A percentile compares a stretch with the other conserved stretches of the same genome.
phyloP scores from a whole-genome alignment of 1,140 invertebrate genomes.

The Hyposmocoma kahamanoa region DNA sequence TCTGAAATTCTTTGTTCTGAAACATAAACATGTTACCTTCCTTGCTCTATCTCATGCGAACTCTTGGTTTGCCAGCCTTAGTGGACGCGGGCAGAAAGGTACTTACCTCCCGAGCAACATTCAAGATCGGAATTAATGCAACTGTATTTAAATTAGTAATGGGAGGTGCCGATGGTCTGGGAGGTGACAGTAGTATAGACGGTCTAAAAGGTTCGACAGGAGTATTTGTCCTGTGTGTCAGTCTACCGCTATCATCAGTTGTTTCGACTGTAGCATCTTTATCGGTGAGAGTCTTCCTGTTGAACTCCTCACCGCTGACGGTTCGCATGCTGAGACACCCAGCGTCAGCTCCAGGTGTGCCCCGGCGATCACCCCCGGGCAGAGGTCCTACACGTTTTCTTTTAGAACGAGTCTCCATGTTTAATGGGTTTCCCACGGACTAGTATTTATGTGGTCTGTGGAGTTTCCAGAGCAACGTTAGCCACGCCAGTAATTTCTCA shows the following conservation, averaged over 20 bases:
- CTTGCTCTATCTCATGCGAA: constrained; percentile 8
- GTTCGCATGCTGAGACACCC: constrained; percentile 21
- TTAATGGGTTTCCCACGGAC: no score
- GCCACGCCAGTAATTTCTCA: no score
- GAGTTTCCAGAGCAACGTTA: no score
- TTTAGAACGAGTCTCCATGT: no score
- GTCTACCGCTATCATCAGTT: no score
- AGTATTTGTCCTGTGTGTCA: no score
- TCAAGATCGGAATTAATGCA: neutral
- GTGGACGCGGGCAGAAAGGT: constrained; percentile 7
- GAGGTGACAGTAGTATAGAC: neutral
- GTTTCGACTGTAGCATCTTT: constrained; percentile 5
- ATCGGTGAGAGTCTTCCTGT: constrained; percentile 4
- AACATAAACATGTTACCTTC: constrained; percentile 8
- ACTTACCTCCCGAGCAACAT: constrained; percentile 12
- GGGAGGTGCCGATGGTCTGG: neutral
- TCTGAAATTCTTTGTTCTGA: constrained; percentile 7
- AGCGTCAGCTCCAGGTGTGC: constrained; percentile 25
- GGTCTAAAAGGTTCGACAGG: neutral
- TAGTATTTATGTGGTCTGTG: no score
- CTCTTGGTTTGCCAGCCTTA: constrained; percentile 10
- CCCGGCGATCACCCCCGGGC: constrained; percentile 21
- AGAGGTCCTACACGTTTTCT: constrained; percentile 16
- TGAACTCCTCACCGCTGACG: constrained; percentile 16
- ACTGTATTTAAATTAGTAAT: neutral